Evolutionary conservation across 92 coral and sea anemone genomes (phyloP).

Genomic region (Porites evermanni): DNA sequence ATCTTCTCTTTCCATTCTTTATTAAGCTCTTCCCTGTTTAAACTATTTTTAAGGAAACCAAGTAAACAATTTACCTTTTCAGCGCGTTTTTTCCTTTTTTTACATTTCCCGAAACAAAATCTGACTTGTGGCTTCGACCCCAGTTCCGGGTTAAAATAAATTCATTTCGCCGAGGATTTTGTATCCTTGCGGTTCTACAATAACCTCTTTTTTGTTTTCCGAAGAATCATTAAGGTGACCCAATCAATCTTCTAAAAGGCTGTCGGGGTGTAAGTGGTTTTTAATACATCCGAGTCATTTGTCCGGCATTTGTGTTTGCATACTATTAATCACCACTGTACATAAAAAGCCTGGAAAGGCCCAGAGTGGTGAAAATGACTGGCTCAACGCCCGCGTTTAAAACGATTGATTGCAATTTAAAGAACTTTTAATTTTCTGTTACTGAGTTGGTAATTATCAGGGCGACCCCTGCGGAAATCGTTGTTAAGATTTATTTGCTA

Average conservation of each 20-base stretch:
- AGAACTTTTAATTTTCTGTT: not conserved
- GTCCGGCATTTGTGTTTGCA: not conserved
- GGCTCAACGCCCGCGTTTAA: not conserved
- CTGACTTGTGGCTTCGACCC: not conserved
- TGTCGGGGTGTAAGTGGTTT: not conserved
- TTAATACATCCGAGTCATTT: not conserved
- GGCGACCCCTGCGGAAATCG: conserved; percentile 23
- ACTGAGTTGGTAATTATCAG: conserved; percentile 7
- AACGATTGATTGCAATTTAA: not conserved
- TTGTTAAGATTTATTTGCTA: not conserved
- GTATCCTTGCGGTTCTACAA: conserved; percentile 9
- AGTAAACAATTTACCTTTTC: not conserved
- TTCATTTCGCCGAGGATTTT: conserved; percentile 1
- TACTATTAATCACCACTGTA: not conserved
- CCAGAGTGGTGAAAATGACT: not conserved
- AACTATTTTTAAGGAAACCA: too few relatives aligned
- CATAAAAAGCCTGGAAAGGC: not conserved
- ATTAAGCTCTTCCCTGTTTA: too few relatives aligned
- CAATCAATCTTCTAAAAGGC: conserved; percentile 15
- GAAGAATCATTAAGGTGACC: conserved; percentile 15
- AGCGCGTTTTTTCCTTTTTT: not conserved
- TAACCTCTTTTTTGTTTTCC: conserved; percentile 10
- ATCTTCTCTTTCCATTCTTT: too few relatives aligned
- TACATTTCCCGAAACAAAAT: not conserved
- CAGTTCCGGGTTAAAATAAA: not conserved